Percentiles rank a stretch among this genome's conserved stretches.
Evolutionary conservation across 2,797 vertebrate species (phyloP).

Genomic region (Odontamblyopus lacepedii): DNA sequence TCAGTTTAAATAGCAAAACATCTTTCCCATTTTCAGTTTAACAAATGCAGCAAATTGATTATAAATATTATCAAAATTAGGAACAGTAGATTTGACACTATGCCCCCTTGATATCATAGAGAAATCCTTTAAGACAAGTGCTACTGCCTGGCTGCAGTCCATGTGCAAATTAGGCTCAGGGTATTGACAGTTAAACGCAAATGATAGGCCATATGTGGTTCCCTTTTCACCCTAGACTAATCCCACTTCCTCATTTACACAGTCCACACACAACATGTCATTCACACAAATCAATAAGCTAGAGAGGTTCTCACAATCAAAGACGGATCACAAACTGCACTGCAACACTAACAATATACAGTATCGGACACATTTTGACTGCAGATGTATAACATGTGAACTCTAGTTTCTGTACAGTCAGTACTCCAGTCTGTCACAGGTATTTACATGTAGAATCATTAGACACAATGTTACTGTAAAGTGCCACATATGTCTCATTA

Average conservation of each 20-base stretch:
- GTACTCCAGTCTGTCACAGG: background rate
- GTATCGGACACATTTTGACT: constrained; percentile 22
- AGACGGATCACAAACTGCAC: constrained; percentile 37
- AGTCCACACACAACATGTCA: constrained; percentile 24
- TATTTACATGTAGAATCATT: constrained; percentile 9
- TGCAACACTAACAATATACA: constrained; percentile 37
- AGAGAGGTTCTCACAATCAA: constrained; percentile 40
- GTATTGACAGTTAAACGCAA: constrained; percentile 31
- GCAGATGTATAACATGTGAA: constrained; percentile 37
- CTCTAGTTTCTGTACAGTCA: background rate
- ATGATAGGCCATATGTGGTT: constrained; percentile 3
- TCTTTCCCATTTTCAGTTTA: constrained; percentile 15
- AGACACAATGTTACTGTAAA: constrained; percentile 17
- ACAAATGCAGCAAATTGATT: constrained; percentile 13
- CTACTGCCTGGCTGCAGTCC: constrained; percentile 14
- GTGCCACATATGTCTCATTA: constrained; percentile 38
- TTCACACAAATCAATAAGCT: constrained; percentile 53
- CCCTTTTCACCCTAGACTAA: constrained; percentile 23
- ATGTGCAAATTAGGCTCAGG: constrained; percentile 49
- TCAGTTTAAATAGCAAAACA: constrained; percentile 46
- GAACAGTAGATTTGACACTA: constrained; percentile 18
- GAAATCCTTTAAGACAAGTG: constrained; percentile 9
- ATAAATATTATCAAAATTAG: constrained; percentile 19
- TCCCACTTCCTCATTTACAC: constrained; percentile 38
- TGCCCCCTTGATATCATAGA: constrained; percentile 10